phyloP scores from a whole-genome alignment of 2,888 invertebrate genomes.

The Pterostichus niger region DNA sequence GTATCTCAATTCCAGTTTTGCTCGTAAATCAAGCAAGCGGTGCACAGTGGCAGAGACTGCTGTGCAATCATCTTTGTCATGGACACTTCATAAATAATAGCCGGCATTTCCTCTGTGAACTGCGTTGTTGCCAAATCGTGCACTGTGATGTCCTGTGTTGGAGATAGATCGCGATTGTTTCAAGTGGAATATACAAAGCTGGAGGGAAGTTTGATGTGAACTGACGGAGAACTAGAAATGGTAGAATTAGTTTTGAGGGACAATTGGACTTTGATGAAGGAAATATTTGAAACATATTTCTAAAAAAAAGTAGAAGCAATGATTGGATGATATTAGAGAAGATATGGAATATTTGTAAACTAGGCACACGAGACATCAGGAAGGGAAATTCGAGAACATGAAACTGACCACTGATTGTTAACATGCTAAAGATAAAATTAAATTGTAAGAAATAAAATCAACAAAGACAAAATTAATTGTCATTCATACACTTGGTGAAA shows the following conservation, averaged over 20 bases:
- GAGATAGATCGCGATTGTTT: not conserved
- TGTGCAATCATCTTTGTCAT: slow-evolving; percentile 68
- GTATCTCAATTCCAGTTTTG: slow-evolving; percentile 55
- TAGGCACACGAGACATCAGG: too few species aligned
- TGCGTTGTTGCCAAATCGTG: slow-evolving; percentile 11
- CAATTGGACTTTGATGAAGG: not conserved
- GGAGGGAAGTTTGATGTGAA: not conserved
- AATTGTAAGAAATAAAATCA: too few species aligned
- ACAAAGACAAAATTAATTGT: too few species aligned
- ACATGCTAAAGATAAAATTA: too few species aligned
- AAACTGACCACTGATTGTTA: too few species aligned
- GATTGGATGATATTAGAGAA: too few species aligned
- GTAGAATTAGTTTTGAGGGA: not conserved
- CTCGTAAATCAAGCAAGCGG: slow-evolving; percentile 46
- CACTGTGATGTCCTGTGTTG: slow-evolving; percentile 1
- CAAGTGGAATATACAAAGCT: not conserved
- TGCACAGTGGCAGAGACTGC: slow-evolving; percentile 19
- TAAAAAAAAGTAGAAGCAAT: too few species aligned
- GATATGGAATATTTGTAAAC: too few species aligned
- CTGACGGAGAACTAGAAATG: not conserved
- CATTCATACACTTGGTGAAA: too few species aligned
- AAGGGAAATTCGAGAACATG: too few species aligned
- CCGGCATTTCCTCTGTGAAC: slow-evolving; percentile 56
- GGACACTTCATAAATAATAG: slow-evolving; percentile 69
- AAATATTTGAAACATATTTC: too few species aligned